A percentile compares a stretch with the other conserved stretches of the same genome.
Conservation (phyloP, 2,888 invertebrate species). For the Melieria omissa region DNA sequence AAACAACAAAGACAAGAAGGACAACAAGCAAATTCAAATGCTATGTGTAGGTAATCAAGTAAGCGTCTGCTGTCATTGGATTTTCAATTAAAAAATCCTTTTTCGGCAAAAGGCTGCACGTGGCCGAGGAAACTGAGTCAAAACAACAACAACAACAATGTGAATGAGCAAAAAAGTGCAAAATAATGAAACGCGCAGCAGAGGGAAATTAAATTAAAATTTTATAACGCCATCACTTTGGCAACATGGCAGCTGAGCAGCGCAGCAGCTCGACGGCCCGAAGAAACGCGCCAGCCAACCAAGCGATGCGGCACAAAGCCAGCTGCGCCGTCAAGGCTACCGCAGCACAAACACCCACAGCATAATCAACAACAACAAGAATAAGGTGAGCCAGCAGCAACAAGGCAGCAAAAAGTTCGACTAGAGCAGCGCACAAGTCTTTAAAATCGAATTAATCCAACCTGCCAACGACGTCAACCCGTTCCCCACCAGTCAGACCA, state of each 20-base stretch:
- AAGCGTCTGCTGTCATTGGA: conserved; percentile 18
- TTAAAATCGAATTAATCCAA: conserved; percentile 19
- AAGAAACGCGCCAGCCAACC: no score
- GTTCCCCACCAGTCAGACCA: neutral
- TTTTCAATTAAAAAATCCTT: conserved; percentile 29
- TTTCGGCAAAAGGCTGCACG: neutral
- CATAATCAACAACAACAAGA: no score
- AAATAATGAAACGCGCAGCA: neutral
- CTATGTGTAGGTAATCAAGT: neutral
- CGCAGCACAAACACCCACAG: no score
- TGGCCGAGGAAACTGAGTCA: neutral
- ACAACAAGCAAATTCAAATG: neutral
- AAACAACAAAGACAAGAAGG: neutral
- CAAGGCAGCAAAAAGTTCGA: neutral
- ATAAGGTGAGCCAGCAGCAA: no score
- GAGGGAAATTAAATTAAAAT: conserved; percentile 18
- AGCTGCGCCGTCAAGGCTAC: no score
- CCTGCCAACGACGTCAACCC: neutral
- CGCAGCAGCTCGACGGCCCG: no score
- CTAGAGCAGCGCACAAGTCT: neutral
- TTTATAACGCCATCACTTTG: neutral
- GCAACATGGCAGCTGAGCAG: no score
- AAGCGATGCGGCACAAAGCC: no score
- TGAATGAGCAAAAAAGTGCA: no score
- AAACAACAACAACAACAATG: conserved; percentile 13